Evolutionary conservation across 1,140 invertebrate species (phyloP).

Genomic region (Chrysopa pallens): DNA sequence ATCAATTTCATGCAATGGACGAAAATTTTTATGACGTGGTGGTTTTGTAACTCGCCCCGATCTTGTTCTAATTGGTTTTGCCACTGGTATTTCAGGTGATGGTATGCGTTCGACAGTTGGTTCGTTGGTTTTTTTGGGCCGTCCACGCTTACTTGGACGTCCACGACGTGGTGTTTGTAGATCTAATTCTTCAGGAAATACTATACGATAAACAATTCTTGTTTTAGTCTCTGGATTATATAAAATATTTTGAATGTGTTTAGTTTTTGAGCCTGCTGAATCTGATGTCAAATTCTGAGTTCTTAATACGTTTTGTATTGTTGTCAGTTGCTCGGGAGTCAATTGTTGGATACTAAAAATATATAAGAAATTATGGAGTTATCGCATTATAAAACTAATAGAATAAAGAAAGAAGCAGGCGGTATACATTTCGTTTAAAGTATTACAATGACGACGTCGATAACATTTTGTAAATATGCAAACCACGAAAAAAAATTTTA

Average conservation of each 20-base stretch:
- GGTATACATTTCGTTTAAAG: no score
- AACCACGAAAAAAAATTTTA: no score
- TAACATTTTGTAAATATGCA: no score
- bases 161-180: conserved; percentile 9
- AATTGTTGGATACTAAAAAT: background rate
- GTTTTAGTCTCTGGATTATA: background rate
- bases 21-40: conserved; percentile 12
- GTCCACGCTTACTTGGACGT: conserved; percentile 7
- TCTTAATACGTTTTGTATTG: background rate
- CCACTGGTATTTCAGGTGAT: conserved; percentile 1
- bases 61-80: conserved; percentile 13
- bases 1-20: background rate
- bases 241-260: background rate
- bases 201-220: conserved; percentile 10
- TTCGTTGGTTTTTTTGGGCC: conserved; percentile 8
- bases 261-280: background rate
- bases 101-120: conserved; percentile 3
- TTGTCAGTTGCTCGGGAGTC: background rate
- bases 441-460: no score
- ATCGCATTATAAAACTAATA: no score
- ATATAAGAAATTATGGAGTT: no score
- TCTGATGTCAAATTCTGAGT: background rate
- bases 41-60: conserved; percentile 16
- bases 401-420: no score
- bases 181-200: conserved; percentile 16